A percentile compares a stretch with the other conserved stretches of the same genome.
Conservation (phyloP, 2,888 invertebrate species). For the Frankliniella intonsa region DNA sequence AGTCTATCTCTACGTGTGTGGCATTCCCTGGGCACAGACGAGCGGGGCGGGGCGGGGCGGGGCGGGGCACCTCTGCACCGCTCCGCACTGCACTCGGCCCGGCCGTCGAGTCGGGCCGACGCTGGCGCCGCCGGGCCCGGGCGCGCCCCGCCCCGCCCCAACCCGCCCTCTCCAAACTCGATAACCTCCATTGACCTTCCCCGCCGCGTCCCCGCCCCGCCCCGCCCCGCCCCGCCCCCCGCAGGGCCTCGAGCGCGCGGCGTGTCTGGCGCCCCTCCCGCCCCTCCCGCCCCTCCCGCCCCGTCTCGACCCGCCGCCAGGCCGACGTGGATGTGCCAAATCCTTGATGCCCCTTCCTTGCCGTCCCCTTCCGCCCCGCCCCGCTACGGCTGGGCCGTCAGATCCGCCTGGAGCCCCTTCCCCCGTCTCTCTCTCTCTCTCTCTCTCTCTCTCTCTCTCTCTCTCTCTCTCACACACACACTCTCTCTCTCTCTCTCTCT, state of each 20-base stretch:
- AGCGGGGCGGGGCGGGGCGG: no score
- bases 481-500: no score
- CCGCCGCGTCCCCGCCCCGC: background rate
- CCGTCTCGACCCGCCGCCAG: background rate
- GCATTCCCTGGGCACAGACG: background rate
- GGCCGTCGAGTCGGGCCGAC: background rate
- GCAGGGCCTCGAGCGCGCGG: background rate
- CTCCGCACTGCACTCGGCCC: background rate
- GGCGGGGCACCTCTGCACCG: background rate
- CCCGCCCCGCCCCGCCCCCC: background rate
- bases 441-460: no score
- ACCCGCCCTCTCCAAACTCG: background rate
- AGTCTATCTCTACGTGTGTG: background rate
- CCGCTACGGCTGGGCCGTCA: no score
- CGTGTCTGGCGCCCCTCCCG: background rate
- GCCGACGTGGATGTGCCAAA: constrained; percentile 1
- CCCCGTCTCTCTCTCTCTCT: no score
- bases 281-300: background rate
- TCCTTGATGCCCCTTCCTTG: background rate
- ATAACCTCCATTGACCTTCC: constrained; percentile 1
- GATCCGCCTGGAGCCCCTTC: no score
- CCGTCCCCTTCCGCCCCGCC: no score
- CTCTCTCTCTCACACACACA: no score
- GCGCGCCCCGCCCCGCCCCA: no score
- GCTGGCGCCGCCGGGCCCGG: no score